Percentiles rank a stretch among this genome's conserved stretches.
Evolutionary conservation across 2,888 invertebrate species (phyloP).

Genomic region (Fragum fragum): DNA sequence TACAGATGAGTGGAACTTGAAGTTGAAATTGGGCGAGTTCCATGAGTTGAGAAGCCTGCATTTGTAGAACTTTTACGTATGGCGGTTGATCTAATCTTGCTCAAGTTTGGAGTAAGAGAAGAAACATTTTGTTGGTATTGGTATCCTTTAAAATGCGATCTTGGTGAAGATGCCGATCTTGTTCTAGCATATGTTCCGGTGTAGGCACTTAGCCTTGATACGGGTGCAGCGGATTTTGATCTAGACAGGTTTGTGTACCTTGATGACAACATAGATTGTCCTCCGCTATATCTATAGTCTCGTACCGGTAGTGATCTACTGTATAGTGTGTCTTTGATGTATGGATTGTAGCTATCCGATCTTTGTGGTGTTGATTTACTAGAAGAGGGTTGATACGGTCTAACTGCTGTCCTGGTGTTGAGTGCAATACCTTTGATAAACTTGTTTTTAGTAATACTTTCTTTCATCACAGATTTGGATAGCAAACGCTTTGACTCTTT

Average conservation of each 20-base stretch:
- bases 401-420: not conserved
- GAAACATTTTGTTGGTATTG: not conserved
- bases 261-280: not conserved
- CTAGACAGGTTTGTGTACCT: not conserved
- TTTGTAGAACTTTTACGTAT: conserved; percentile 19
- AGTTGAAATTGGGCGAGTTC: not conserved
- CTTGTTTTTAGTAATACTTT: conserved; percentile 46
- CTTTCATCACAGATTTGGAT: conserved; percentile 7
- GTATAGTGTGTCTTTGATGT: not conserved
- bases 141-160: not conserved
- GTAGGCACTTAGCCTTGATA: not conserved
- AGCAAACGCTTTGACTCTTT: not conserved
- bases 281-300: not conserved
- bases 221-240: not conserved
- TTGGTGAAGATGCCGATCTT: not conserved
- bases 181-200: not conserved
- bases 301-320: not conserved
- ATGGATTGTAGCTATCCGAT: not conserved
- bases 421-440: conserved; percentile 50
- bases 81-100: not conserved
- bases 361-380: not conserved
- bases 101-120: conserved; percentile 20
- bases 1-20: not conserved
- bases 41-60: not conserved
- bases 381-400: not conserved